Conservation (phyloP, 2,888 invertebrate species). For the Tenodera sinensis region DNA sequence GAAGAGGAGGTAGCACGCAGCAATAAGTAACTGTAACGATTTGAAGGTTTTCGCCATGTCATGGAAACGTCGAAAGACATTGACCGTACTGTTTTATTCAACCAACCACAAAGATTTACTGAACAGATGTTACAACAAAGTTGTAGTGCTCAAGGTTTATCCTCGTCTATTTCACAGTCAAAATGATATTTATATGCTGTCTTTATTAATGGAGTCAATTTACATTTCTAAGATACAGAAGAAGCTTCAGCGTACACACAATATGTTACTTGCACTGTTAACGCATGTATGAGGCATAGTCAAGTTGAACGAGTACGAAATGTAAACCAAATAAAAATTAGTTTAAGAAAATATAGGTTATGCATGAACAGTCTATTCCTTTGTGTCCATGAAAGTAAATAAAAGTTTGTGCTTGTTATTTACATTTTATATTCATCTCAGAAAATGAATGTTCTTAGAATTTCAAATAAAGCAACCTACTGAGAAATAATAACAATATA, state of each 20-base stretch:
- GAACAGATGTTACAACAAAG: not conserved
- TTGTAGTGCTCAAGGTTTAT: not conserved
- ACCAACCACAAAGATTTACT: not conserved
- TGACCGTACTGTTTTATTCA: not conserved
- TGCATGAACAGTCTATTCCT: not conserved
- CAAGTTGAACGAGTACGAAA: not conserved
- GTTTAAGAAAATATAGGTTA: not conserved
- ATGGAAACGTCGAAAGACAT: not conserved
- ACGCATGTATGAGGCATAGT: not conserved
- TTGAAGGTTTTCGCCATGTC: not conserved
- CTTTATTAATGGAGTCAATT: not conserved
- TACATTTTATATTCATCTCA: not conserved
- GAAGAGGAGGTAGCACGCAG: not conserved
- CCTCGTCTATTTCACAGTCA: not conserved
- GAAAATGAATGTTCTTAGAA: not conserved
- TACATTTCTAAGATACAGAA: not conserved
- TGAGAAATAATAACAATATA: not conserved
- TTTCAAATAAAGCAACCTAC: not conserved
- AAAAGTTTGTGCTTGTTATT: not conserved
- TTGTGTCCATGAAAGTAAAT: not conserved
- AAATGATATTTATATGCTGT: not conserved
- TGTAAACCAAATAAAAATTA: not conserved
- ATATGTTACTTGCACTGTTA: not conserved
- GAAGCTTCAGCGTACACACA: not conserved
- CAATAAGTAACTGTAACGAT: not conserved